phyloP scores from a whole-genome alignment of 2,888 invertebrate species.

The Allophyes oxyacanthae region DNA sequence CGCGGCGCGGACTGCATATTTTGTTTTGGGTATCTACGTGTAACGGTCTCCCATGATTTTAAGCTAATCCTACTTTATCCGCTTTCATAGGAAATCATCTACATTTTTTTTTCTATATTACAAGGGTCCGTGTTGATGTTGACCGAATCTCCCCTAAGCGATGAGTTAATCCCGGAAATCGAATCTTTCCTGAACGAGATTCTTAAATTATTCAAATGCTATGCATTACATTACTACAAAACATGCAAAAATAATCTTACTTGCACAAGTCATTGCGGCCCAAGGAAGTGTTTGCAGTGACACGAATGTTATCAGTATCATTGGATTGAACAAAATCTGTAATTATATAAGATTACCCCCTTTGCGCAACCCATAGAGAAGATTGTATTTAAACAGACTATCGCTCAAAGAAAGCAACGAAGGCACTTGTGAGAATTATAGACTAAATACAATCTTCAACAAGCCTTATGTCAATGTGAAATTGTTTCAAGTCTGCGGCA shows the following conservation, averaged over 20 bases:
- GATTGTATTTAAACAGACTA: too few relatives aligned
- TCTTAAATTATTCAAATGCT: slow-evolving; percentile 20
- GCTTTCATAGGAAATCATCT: slow-evolving; percentile 13
- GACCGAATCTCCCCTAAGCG: slow-evolving; percentile 23
- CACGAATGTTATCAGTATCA: slow-evolving; percentile 56
- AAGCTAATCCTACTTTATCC: slow-evolving; percentile 27
- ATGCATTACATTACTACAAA: not conserved
- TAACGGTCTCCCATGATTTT: slow-evolving; percentile 18
- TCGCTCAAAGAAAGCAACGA: too few relatives aligned
- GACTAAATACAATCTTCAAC: too few relatives aligned
- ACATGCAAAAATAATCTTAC: slow-evolving; percentile 55
- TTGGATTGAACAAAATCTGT: slow-evolving; percentile 70
- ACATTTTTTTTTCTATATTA: slow-evolving; percentile 20
- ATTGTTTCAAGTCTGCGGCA: too few relatives aligned
- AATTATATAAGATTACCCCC: slow-evolving; percentile 19
- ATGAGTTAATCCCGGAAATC: slow-evolving; percentile 7
- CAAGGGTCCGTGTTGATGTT: slow-evolving; percentile 18
- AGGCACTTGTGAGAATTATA: too few relatives aligned
- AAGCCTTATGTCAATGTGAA: too few relatives aligned
- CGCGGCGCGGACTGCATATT: slow-evolving; percentile 15
- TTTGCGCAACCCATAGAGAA: too few relatives aligned
- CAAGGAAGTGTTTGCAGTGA: slow-evolving; percentile 64
- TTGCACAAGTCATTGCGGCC: slow-evolving; percentile 67
- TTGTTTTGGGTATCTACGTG: slow-evolving; percentile 12
- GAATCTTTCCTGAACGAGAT: slow-evolving; percentile 4